phyloP scores from a whole-genome alignment of 2,888 invertebrate genomes.

The Athalia cordata region DNA sequence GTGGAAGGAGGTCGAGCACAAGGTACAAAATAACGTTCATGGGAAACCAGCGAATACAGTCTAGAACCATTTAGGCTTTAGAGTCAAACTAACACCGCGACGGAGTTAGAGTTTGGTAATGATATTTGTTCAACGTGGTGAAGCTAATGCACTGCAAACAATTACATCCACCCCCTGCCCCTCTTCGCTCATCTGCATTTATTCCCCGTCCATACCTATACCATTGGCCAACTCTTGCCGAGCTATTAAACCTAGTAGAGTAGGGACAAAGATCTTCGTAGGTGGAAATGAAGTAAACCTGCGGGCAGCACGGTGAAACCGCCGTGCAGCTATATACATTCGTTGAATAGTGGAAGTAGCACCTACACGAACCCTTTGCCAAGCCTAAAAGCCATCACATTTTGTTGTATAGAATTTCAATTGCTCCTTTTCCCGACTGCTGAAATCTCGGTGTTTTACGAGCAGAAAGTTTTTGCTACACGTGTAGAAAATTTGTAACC shows the following conservation, averaged over 20 bases:
- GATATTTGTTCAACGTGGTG: slow-evolving; percentile 43
- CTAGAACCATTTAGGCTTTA: slow-evolving; percentile 42
- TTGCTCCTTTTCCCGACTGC: slow-evolving; percentile 21
- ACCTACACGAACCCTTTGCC: slow-evolving; percentile 8
- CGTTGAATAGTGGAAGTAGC: slow-evolving; percentile 7
- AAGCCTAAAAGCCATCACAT: slow-evolving; percentile 22
- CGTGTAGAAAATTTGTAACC: slow-evolving; percentile 6
- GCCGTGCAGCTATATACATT: not conserved
- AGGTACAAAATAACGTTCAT: slow-evolving; percentile 31
- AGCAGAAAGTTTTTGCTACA: not conserved
- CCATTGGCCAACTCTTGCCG: slow-evolving; percentile 36
- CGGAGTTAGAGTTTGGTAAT: slow-evolving; percentile 42
- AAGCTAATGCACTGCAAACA: slow-evolving; percentile 45
- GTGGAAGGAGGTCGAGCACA: not conserved
- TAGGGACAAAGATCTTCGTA: slow-evolving; percentile 9
- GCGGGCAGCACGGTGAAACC: not conserved
- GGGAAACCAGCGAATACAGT: slow-evolving; percentile 26
- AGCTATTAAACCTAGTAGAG: slow-evolving; percentile 33
- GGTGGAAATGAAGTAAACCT: not conserved
- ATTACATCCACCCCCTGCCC: slow-evolving; percentile 33
- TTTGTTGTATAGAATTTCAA: slow-evolving; percentile 32
- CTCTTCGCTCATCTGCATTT: not conserved
- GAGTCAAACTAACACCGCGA: slow-evolving; percentile 32
- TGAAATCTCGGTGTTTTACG: slow-evolving; percentile 27
- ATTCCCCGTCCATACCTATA: not conserved